Evolutionary conservation across 2,113 vertebrate species (phyloP).

Genomic region (Mesembrinibis cayennensis): DNA sequence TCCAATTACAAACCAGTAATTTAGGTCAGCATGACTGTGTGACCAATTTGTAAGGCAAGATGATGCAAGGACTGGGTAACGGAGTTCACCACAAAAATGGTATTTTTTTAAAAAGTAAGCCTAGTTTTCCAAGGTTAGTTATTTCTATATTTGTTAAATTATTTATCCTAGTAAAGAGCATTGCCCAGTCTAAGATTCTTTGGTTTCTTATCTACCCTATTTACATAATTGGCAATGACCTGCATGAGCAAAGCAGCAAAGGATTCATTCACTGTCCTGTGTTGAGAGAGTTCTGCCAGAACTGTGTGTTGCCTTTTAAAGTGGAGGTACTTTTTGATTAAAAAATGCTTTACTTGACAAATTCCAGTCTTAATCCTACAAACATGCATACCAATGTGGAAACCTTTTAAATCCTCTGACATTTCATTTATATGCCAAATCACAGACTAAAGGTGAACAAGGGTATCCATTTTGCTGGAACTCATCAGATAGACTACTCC

Average conservation of each 20-base stretch:
- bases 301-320: not conserved
- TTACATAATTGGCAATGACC: not conserved
- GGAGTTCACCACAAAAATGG: not conserved
- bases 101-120: not conserved
- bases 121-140: not conserved
- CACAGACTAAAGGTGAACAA: not conserved
- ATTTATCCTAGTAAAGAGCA: not conserved
- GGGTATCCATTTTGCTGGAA: not conserved
- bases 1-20: slow-evolving; percentile 44
- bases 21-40: slow-evolving; percentile 23
- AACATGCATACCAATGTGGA: not conserved
- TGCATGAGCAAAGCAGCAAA: not conserved
- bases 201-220: not conserved
- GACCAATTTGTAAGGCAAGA: slow-evolving; percentile 24
- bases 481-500: not conserved
- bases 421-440: not conserved
- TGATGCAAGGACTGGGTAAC: slow-evolving; percentile 11
- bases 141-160: not conserved
- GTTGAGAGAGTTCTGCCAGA: not conserved
- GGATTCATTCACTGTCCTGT: not conserved
- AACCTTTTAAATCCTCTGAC: not conserved
- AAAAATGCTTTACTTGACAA: not conserved
- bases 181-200: not conserved
- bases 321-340: not conserved
- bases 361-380: not conserved